Base-by-base conservation (phyloP, 2,888 invertebrate species). In the Zonitis immaculata region DNA sequence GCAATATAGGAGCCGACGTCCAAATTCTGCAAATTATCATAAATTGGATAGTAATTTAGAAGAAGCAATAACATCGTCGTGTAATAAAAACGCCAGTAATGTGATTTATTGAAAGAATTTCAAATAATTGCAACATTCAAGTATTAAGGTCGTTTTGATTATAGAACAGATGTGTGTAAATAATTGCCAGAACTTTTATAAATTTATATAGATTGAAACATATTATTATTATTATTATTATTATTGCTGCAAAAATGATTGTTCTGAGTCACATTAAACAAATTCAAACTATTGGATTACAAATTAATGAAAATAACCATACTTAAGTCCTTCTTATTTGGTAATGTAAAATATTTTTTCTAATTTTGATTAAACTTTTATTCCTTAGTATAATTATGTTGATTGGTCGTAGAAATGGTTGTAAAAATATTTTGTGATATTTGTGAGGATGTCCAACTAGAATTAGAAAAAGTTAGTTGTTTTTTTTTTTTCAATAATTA, bases 41-140 rank as follows among this genome's bases (percentile, higher is more conserved):
- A 85, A 85, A 67, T 75, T 86, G 51, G 85, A 86, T 66, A 82
- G 81, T 59, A 85, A 82, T 64, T 74, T 86, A 54, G 86, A 86
- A 72, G 86, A 85, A 72, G 85, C 85, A 28, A 81, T 86, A 39
- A 82, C 82, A 4, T 84, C 84, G 1, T 77, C 79, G 30, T 79
- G 80, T 62, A 80, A 76, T 59, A 78, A 80, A 60, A 79, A 79
- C 58, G 74, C 79, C 30, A 78, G 78, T 30, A 77, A 80, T 69
- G 78, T 82, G 50, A 82, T 82, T 70, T 82, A 82, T 73, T 82
- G 73, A 78, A 53, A 54, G 49, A 54, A n/a, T n/a, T n/a, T n/a
- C n/a, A n/a, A n/a, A n/a, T n/a, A n/a, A n/a, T n/a, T n/a, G n/a
- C n/a, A n/a, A n/a, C n/a, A n/a, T n/a, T n/a, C n/a, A n/a, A n/a